A percentile compares a stretch with the other conserved stretches of the same genome.
Conservation (phyloP, 2,797 vertebrate species). For the Poliocrania exsul region DNA sequence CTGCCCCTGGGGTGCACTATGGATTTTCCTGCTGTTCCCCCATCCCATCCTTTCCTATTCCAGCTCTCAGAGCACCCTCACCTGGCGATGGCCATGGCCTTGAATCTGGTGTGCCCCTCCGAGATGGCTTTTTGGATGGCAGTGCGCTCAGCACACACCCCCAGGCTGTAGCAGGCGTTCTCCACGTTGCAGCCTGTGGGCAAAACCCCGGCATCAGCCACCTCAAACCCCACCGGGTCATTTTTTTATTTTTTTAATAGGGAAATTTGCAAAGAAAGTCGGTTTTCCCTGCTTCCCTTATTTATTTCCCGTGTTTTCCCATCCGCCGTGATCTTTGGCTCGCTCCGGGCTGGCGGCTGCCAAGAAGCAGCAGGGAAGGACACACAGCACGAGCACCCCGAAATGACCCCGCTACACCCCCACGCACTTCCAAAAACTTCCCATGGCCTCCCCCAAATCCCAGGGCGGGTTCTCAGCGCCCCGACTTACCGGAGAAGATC, state of each 20-base stretch:
- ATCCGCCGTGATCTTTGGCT: not conserved
- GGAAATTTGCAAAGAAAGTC: not conserved
- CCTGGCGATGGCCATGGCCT: slow-evolving; percentile 89
- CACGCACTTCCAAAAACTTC: fast-evolving
- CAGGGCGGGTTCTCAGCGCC: fast-evolving
- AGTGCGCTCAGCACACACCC: slow-evolving; percentile 86
- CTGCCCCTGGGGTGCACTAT: fast-evolving
- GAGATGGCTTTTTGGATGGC: slow-evolving; percentile 90
- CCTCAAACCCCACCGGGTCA: not conserved
- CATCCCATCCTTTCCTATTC: fast-evolving
- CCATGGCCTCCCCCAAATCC: not conserved
- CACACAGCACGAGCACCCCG: not conserved
- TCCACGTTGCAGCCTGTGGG: slow-evolving; percentile 92
- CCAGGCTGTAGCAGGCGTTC: slow-evolving; percentile 85
- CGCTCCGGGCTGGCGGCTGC: not conserved
- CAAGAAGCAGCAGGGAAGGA: not conserved
- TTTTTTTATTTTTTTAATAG: no score
- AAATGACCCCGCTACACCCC: not conserved
- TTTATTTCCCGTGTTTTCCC: not conserved
- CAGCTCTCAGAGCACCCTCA: slow-evolving; percentile 2
- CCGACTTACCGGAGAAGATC: slow-evolving; percentile 84
- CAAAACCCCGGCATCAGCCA: not conserved
- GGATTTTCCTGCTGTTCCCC: fast-evolving
- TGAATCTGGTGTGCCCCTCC: slow-evolving; percentile 84
- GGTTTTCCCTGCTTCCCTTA: not conserved